These are phyloP conservation scores for Drosophila takahashii DNA, from an alignment of 1,140 invertebrate genomes.

Conservation along the genomic window DNA sequence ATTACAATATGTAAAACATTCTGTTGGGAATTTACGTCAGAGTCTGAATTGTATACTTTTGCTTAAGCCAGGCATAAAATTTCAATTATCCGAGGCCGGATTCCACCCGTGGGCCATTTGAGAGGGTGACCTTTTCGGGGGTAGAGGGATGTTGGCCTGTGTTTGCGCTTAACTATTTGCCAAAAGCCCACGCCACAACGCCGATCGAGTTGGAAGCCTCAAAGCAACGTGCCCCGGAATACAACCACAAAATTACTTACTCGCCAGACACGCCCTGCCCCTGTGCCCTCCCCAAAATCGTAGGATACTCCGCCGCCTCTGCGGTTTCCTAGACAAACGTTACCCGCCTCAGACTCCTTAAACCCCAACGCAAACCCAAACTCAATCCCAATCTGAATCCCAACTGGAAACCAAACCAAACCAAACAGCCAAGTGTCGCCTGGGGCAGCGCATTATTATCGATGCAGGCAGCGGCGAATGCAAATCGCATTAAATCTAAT, in stretches of 20 bases:
- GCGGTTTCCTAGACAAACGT: conserved; percentile 55
- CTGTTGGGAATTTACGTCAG: conserved; percentile 70
- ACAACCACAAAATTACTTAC: conserved; percentile 77
- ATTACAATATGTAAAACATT: conserved; percentile 62
- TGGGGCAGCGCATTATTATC: conserved; percentile 57
- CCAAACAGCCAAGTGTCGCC: conserved; percentile 43
- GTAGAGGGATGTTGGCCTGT: conserved; percentile 12
- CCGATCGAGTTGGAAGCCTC: conserved; percentile 61
- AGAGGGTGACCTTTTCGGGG: conserved; percentile 1
- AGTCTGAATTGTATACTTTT: conserved; percentile 25
- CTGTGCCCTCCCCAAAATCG: not conserved
- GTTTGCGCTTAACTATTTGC: conserved; percentile 64
- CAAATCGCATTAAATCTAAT: conserved; percentile 81
- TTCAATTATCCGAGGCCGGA: conserved; percentile 47
- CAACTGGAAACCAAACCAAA: conserved; percentile 40
- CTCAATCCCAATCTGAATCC: conserved; percentile 3
- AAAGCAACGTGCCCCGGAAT: conserved; percentile 77
- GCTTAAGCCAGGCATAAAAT: conserved; percentile 44
- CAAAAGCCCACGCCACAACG: conserved; percentile 30
- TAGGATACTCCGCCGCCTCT: conserved; percentile 20
- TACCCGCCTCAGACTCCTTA: too few relatives aligned
- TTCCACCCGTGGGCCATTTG: conserved; percentile 5
- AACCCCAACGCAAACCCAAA: too few relatives aligned
- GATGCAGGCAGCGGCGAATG: conserved; percentile 56
- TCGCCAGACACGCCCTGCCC: conserved; percentile 52